Evolutionary conservation across 2,113 vertebrate genomes (phyloP), one percentile per base, ranked within the genome.

Genomic region (Motacilla tschutschensis): DNA sequence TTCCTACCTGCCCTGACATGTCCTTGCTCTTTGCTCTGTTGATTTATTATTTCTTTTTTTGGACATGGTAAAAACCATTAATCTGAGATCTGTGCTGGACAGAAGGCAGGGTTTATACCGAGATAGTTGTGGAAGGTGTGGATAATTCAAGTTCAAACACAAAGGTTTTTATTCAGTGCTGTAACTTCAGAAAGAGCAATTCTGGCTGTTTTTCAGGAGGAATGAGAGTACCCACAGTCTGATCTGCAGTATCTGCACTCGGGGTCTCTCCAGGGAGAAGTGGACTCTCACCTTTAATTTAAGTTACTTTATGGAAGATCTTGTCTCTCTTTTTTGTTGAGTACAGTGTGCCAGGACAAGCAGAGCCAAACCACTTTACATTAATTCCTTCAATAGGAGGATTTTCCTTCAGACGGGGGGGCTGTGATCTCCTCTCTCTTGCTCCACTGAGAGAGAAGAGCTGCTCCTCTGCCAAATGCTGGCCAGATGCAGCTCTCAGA

Each of bases 1-100:
- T 91, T 88, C 79, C 86, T 36, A 43, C 88, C 59, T 80, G 59
- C 53, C 81, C 79, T 48, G 53, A 38, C 14, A 3, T n/a, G 86
- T 35, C 65, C 69, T 71, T 43, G 47, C 62, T 57, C 35, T 79
- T 73, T 76, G 28, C 35, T 48, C 48, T 41, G 33, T 13, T 77
- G 53, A 50, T 25, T 88, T 83, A 38, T 14, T 77, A 35, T 36
- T 81, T 64, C 24, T 31, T 7, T 19, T 55, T 73, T 51, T 64
- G 43, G 53, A 40, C 26, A 31, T 6, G 13, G 22, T 54, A 15
- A 17, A 76, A 70, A 10, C 1, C 2, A 0, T 41, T 65, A 20
- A 29, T 55, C 10, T 57, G 59, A 25, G 46, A 75, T 43, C 20
- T 48, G 12, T 12, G 2, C 12, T 36, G 71, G 66, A 70, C 18